These are phyloP conservation scores for Henricia sp. DNA, from an alignment of 53 echinoderm and acorn worm genomes.

Conservation along the genomic window DNA sequence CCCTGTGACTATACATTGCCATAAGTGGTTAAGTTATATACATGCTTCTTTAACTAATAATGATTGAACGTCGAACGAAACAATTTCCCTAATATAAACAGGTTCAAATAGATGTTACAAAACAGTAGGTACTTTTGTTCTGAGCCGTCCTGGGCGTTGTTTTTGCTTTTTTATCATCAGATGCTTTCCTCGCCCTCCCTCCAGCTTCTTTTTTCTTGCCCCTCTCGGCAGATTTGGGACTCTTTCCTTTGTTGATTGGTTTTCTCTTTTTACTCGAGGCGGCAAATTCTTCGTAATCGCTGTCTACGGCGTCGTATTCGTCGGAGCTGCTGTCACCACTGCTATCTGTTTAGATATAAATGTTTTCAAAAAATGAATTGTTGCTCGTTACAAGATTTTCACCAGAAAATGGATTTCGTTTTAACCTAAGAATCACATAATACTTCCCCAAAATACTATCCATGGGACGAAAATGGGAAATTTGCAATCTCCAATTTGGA, in stretches of 20 bases:
- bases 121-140: constrained; percentile 20
- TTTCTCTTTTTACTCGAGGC: constrained; percentile 51
- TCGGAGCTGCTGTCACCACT: constrained; percentile 46
- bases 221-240: constrained; percentile 33
- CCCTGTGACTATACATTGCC: no score
- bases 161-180: constrained; percentile 22
- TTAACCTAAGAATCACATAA: no score
- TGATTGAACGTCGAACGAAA: neutral
- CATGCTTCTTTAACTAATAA: no score
- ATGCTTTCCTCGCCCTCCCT: constrained; percentile 12
- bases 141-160: neutral
- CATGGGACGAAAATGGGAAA: no score
- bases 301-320: constrained; percentile 65
- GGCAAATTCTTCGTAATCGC: constrained; percentile 56
- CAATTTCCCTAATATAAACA: no score
- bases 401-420: no score
- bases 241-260: constrained; percentile 53
- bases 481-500: no score
- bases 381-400: no score
- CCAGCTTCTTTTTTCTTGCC: constrained; percentile 11
- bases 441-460: no score
- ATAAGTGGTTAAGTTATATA: no score
- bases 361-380: no score
- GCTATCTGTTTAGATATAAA: constrained; percentile 8
- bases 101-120: neutral